Evolutionary conservation across 2,797 vertebrate genomes (phyloP).

Genomic region (Gymnoscopelus microlampas): DNA sequence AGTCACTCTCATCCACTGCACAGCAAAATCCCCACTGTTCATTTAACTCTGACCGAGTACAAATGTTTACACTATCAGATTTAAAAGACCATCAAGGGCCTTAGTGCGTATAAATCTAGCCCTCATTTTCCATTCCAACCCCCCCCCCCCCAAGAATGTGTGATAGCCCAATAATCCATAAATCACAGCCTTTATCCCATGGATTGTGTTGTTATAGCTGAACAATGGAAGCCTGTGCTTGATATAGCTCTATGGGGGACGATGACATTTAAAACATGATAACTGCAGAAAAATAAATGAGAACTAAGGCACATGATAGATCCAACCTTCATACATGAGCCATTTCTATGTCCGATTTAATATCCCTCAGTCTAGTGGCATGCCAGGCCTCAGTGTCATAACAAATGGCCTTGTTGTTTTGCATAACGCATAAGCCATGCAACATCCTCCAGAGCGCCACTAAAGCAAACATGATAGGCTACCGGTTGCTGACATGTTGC

Average conservation of each 20-base stretch:
- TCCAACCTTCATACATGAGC: background rate
- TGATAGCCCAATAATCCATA: background rate
- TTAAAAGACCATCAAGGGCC: no score
- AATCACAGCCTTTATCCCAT: background rate
- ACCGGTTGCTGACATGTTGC: constrained; percentile 34
- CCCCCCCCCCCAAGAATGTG: constrained; percentile 44
- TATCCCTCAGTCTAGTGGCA: constrained; percentile 9
- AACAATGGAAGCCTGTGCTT: background rate
- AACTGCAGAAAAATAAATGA: background rate
- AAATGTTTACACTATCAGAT: no score
- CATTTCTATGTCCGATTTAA: constrained; percentile 9
- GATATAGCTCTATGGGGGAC: background rate
- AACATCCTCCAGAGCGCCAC: constrained; percentile 13
- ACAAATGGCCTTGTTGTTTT: constrained; percentile 1
- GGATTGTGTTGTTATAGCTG: background rate
- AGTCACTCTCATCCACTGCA: constrained; percentile 11
- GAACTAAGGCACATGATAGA: background rate
- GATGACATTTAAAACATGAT: background rate
- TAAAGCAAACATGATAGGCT: constrained; percentile 21
- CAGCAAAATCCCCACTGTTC: background rate
- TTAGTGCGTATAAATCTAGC: no score
- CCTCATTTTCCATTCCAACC: no score
- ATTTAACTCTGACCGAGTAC: background rate
- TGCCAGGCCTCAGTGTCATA: background rate
- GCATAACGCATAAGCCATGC: background rate